Evolutionary conservation across 2,797 vertebrate species (phyloP), one percentile per base, ranked within the genome.

Genomic region (Garrulus glandarius): DNA sequence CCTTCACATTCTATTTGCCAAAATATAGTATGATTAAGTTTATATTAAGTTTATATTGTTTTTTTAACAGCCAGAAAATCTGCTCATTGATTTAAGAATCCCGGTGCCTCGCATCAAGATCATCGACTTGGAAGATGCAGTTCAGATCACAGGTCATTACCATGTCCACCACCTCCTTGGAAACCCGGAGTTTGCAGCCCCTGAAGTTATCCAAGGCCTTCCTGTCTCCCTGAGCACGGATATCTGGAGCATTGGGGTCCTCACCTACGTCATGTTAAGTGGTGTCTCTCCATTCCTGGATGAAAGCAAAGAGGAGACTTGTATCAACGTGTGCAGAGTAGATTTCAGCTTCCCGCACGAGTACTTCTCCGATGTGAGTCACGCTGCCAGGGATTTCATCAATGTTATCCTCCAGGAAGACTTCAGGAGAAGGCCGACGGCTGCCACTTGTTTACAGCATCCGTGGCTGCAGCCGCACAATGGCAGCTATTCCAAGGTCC

Each of bases 231-330:
- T 99, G 46, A 98, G 98, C 36, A 99, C 99, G 0, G 99, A 99
- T 24, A 98, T 99, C 95, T 99, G 99, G 99, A 99, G 99, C 92
- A 95, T 99, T 0, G 99, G 99, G 10, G 99, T 99, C 43, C 97
- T 99, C 91, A 98, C 99, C 0, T 99, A 99, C 0, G 98, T 99
- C 87, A 98, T 99, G 99, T 96, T 99, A 69, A 99, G 99, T 1
- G 99, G 99, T 3, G 99, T 99, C 18, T 99, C 99, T 23, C 99
- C 99, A 0, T 99, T 99, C 95, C 97, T 99, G 92, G 99, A 99
- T 11, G 99, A 99, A 92, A 99, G 99, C 52, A 98, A 98, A 18
- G 99, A 99, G 93, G 99, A 99, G 96, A 99, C 99, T 0, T 99
- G 99, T 16, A 98, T 99, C 96, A 99, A 99, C 9, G 99, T 99